Base-by-base conservation (phyloP, 2,888 invertebrate species). In the Synergus umbraculus region DNA sequence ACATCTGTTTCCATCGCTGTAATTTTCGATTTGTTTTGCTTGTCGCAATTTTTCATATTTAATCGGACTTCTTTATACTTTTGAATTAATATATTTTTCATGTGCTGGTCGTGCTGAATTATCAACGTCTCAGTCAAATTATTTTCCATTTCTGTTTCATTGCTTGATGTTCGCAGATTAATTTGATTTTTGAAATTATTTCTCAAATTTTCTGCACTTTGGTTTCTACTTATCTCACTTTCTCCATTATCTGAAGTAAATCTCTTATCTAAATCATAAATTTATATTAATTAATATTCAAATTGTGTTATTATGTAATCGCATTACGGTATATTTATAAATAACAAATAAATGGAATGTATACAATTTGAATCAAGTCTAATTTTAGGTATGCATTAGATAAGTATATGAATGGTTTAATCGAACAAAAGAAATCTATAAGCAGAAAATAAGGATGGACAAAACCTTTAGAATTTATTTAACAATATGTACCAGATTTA, bases 51-150 rank as follows among this genome's bases (percentile, higher is more conserved):
- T 86, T 93, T 93, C 4, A 89, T 92, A 15, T 92, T 93, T 0
- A 93, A 93, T 12, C 96, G 93, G 4, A 93, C 93, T 82, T 95
- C 95, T 0, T 95, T 94, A 85, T 96, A 96, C 80, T 94, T 94
- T 88, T 96, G 96, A 0, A 96, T 92, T 93, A 97, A 94, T 76
- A 95, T 93, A 87, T 96, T 96, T 89, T 97, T 97, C 97, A 97
- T 97, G 81, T 96, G 95, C 83, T 95, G 94, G 86, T 97, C 97
- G 90, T 97, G 97, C 87, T 93, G 93, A 78, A 92, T 93, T 7
- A 96, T 90, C 65, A 95, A 86, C 0, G 93, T 94, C 89, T 95
- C 94, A 0, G 95, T 96, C 12, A 96, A 91, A 22, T 93, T 93
- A 49, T 92, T 92, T 22, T 81, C 79, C 10, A 76, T 77, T 1